These are phyloP conservation scores for Drosophila mayaguana DNA, from an alignment of 2,888 invertebrate genomes.

Conservation along the genomic window DNA sequence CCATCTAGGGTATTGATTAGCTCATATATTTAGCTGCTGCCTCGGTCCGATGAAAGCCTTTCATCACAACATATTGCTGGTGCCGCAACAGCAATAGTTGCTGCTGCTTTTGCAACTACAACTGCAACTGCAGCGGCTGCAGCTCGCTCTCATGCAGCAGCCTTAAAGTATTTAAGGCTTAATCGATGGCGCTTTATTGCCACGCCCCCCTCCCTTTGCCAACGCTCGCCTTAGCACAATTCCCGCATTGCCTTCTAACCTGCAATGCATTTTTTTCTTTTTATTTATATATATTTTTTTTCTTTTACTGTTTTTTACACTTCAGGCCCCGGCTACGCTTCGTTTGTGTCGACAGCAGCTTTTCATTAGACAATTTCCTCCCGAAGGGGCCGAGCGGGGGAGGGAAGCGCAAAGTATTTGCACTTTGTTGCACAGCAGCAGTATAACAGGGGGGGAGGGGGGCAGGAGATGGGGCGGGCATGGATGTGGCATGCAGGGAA, in stretches of 20 bases:
- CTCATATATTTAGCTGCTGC: background rate
- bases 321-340: slow-evolving; percentile 65
- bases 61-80: slow-evolving; percentile 36
- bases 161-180: slow-evolving; percentile 66
- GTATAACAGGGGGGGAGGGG: background rate
- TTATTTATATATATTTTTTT: background rate
- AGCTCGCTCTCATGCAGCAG: slow-evolving; percentile 22
- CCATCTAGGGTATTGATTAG: slow-evolving; percentile 18
- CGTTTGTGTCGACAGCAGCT: slow-evolving; percentile 80
- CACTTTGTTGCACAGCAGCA: slow-evolving; percentile 20
- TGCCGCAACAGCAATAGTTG: slow-evolving; percentile 18
- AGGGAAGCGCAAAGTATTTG: slow-evolving; percentile 16
- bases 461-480: too few relatives aligned
- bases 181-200: slow-evolving; percentile 72
- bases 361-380: slow-evolving; percentile 79
- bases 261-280: slow-evolving; percentile 41
- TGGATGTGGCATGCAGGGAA: slow-evolving; percentile 1
- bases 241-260: slow-evolving; percentile 42
- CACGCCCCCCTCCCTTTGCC: slow-evolving; percentile 7
- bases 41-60: slow-evolving; percentile 40
- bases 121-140: slow-evolving; percentile 11
- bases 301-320: slow-evolving; percentile 51
- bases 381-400: slow-evolving; percentile 7
- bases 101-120: slow-evolving; percentile 9
- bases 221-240: slow-evolving; percentile 37